A percentile compares a stretch with the other conserved stretches of the same genome.
Conservation (phyloP, 2,888 invertebrate species). For the Eupithecia tripunctaria region DNA sequence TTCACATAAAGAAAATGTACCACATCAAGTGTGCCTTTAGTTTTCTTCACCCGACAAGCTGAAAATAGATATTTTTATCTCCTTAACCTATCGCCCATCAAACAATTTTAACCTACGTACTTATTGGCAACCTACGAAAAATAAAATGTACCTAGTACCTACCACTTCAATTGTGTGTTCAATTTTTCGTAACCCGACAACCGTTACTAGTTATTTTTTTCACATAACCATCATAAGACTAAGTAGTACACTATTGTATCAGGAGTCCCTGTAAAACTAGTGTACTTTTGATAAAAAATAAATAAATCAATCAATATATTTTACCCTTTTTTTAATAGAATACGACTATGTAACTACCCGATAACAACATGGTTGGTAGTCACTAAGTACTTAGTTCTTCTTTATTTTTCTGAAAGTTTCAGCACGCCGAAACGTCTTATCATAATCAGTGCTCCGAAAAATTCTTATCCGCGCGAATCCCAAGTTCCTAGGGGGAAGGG, state of each 20-base stretch:
- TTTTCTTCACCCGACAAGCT: too few species aligned
- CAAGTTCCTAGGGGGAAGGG: slow-evolving; percentile 57
- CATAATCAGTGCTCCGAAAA: slow-evolving; percentile 62
- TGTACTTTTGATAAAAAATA: too few species aligned
- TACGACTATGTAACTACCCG: neutral
- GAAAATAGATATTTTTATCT: neutral
- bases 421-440: slow-evolving; percentile 30
- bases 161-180: neutral
- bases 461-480: slow-evolving; percentile 74
- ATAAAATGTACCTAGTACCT: neutral
- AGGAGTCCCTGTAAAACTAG: too few species aligned
- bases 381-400: neutral
- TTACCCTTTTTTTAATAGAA: neutral
- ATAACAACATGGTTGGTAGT: neutral
- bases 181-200: neutral
- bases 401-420: neutral
- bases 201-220: neutral
- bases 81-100: neutral
- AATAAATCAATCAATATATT: too few species aligned
- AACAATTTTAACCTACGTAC: neutral
- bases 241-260: too few species aligned
- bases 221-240: too few species aligned
- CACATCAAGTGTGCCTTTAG: neutral
- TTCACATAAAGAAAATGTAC: neutral
- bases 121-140: neutral